Percentiles rank a stretch among this genome's conserved stretches.
Evolutionary conservation across 2,888 invertebrate genomes (phyloP).

Genomic region (Scaptodrosophila latifasciaeformis): DNA sequence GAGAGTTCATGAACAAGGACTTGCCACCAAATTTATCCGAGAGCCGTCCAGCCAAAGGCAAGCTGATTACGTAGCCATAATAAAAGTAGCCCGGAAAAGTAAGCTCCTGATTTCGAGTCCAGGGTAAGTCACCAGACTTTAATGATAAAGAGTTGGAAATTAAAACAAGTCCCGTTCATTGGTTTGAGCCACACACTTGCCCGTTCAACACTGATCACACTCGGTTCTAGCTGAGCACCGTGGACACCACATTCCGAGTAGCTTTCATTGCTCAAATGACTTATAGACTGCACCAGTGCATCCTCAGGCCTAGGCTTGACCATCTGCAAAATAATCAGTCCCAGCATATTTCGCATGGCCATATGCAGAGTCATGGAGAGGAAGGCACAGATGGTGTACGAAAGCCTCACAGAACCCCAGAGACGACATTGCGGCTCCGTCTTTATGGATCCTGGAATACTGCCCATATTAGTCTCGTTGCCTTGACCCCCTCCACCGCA

Average conservation of each 20-base stretch:
- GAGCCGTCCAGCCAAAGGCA: conserved; percentile 74
- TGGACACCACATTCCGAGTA: conserved; percentile 17
- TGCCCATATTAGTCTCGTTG: conserved; percentile 10
- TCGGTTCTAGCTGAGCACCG: not conserved
- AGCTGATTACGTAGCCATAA: conserved; percentile 75
- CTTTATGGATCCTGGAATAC: too few species aligned
- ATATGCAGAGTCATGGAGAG: conserved; percentile 69
- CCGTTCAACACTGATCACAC: not conserved
- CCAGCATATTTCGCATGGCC: conserved; percentile 76
- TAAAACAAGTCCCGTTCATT: not conserved
- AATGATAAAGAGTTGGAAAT: conserved; percentile 19
- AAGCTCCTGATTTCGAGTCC: conserved; percentile 77
- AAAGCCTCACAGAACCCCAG: conserved; percentile 72
- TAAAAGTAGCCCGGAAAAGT: conserved; percentile 77
- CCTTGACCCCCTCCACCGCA: conserved; percentile 25
- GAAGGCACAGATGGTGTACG: conserved; percentile 72
- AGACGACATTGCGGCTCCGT: conserved; percentile 32
- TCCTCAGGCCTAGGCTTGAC: conserved; percentile 72
- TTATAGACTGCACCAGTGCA: not conserved
- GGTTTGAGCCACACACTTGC: conserved; percentile 21
- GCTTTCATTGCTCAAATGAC: not conserved
- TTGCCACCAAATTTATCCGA: conserved; percentile 75
- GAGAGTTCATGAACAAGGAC: conserved; percentile 68
- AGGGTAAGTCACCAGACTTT: conserved; percentile 75
- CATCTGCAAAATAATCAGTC: conserved; percentile 78